phyloP scores from a whole-genome alignment of 2,888 invertebrate genomes.

The Teleiodes luculella region DNA sequence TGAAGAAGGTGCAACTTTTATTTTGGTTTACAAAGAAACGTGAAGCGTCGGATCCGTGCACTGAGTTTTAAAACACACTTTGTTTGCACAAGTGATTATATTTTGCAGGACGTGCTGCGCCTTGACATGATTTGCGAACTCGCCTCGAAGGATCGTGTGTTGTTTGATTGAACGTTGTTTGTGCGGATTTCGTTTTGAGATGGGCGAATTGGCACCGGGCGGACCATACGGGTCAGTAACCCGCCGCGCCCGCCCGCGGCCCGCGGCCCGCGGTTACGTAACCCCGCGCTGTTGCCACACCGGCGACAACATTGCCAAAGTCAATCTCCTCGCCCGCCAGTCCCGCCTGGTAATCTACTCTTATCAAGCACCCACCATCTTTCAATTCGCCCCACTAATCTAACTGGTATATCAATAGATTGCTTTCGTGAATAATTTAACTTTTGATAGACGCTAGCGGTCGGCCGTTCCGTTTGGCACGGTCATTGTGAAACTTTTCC shows the following conservation, averaged over 20 bases:
- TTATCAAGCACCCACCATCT: constrained; percentile 29
- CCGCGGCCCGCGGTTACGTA: constrained; percentile 55
- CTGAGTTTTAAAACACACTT: constrained; percentile 6
- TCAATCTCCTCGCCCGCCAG: constrained; percentile 50
- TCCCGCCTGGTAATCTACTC: constrained; percentile 46
- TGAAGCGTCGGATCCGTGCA: not conserved
- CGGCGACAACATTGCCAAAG: constrained; percentile 64
- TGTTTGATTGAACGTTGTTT: constrained; percentile 47
- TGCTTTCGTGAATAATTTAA: constrained; percentile 21
- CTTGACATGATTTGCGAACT: constrained; percentile 46
- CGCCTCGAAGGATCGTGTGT: constrained; percentile 36
- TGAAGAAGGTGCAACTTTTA: not conserved
- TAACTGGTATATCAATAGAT: constrained; percentile 22
- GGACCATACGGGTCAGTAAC: constrained; percentile 70
- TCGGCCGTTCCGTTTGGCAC: constrained; percentile 19
- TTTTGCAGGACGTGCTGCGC: constrained; percentile 24
- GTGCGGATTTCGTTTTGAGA: constrained; percentile 71
- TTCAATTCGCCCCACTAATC: constrained; percentile 14
- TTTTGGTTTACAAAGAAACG: constrained; percentile 3
- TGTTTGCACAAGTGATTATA: constrained; percentile 5
- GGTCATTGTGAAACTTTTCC: constrained; percentile 20
- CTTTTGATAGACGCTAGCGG: constrained; percentile 17
- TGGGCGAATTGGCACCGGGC: constrained; percentile 73
- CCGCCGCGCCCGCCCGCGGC: constrained; percentile 46
- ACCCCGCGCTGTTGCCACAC: constrained; percentile 65